Evolutionary conservation across 2,797 vertebrate species (phyloP).

Genomic region (Nyctibius grandis): DNA sequence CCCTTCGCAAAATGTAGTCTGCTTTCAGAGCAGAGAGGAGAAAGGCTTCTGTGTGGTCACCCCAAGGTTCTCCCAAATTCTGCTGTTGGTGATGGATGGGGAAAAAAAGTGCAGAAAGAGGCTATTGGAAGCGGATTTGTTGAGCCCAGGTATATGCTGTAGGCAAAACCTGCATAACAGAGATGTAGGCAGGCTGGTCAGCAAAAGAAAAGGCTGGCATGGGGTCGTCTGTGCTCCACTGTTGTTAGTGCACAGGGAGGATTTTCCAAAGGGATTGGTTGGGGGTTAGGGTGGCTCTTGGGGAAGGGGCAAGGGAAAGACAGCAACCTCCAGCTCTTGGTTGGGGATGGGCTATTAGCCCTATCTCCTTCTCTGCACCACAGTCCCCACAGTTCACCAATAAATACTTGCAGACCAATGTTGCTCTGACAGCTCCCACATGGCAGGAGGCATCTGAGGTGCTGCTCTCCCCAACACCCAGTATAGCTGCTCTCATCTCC

Average conservation of each 20-base stretch:
- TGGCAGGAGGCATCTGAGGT: neutral
- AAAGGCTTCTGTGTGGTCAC: accelerated
- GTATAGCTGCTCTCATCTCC: neutral
- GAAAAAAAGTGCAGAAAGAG: neutral
- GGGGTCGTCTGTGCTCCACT: neutral
- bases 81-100: neutral
- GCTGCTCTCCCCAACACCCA: neutral
- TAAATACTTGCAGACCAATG: neutral
- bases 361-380: neutral
- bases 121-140: neutral
- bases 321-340: neutral
- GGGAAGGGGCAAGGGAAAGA: neutral
- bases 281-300: neutral
- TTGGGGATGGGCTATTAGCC: neutral
- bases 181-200: neutral
- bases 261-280: neutral
- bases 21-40: neutral
- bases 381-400: neutral
- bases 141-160: neutral
- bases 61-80: neutral
- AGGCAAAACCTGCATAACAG: neutral
- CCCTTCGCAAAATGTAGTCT: neutral
- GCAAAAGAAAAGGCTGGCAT: neutral
- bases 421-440: neutral
- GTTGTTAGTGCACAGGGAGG: neutral